These are phyloP conservation scores for Parapristionchus giblindavisi DNA, from an alignment of 2,888 invertebrate species.

Conservation along the genomic window DNA sequence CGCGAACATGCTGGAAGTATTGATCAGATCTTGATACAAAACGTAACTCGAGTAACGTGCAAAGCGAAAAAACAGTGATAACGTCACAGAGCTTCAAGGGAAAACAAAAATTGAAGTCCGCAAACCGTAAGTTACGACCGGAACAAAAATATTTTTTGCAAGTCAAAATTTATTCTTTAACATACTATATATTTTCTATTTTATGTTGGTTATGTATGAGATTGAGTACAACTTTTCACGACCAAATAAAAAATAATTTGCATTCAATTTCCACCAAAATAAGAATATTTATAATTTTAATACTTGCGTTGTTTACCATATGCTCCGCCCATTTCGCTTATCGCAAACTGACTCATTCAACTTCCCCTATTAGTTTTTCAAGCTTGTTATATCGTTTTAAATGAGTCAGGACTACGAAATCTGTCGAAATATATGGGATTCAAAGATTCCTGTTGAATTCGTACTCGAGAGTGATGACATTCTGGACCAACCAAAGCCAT, in stretches of 20 bases:
- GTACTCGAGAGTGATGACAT: constrained; percentile 85
- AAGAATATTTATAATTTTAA: not conserved
- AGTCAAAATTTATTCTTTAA: too few relatives aligned
- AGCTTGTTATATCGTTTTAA: not conserved
- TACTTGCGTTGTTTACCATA: constrained; percentile 23
- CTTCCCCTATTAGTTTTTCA: not conserved
- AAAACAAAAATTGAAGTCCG: not conserved
- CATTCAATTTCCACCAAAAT: not conserved
- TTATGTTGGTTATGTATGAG: too few relatives aligned
- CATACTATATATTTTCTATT: too few relatives aligned
- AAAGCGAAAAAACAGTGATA: not conserved
- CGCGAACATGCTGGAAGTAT: constrained; percentile 32
- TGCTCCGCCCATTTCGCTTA: not conserved
- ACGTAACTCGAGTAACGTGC: too few relatives aligned
- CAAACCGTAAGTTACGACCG: not conserved
- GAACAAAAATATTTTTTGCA: not conserved
- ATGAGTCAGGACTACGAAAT: constrained; percentile 83
- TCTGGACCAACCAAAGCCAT: constrained; percentile 42
- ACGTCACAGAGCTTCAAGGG: not conserved
- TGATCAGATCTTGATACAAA: too few relatives aligned
- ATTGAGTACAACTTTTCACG: not conserved
- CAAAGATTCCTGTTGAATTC: constrained; percentile 91
- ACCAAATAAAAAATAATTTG: not conserved
- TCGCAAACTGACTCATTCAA: not conserved
- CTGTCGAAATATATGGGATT: constrained; percentile 92